Evolutionary conservation across 2,797 vertebrate species (phyloP).

Genomic region (Tenualosa ilisha): DNA sequence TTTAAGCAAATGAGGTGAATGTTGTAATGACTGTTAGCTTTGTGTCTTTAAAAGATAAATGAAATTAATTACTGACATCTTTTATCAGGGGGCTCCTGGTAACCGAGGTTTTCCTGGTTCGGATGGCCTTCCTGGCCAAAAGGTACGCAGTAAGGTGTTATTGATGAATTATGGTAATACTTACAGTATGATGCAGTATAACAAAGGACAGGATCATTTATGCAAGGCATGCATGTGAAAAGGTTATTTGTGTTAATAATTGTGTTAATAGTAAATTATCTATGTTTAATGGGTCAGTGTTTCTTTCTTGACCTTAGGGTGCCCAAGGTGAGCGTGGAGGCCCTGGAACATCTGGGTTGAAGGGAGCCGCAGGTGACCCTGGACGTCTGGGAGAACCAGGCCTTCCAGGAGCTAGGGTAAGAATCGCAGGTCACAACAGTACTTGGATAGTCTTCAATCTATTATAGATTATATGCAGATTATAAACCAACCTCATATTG

Average conservation of each 20-base stretch:
- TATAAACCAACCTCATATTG: too few species aligned
- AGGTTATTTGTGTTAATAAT: too few species aligned
- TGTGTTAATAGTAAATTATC: too few species aligned
- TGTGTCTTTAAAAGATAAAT: background rate
- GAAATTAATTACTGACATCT: background rate
- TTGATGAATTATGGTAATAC: background rate
- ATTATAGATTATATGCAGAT: too few species aligned
- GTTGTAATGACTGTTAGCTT: background rate
- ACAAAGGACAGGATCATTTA: too few species aligned
- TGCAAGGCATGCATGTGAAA: too few species aligned
- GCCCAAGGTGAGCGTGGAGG: conserved; percentile 90
- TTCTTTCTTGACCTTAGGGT: conserved; percentile 71
- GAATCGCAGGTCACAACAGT: too few species aligned
- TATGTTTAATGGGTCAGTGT: background rate
- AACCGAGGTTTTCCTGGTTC: conserved; percentile 86
- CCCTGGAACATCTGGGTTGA: conserved; percentile 79
- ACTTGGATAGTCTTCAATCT: too few species aligned
- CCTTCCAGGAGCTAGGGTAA: conserved; percentile 93
- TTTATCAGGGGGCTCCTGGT: conserved; percentile 80
- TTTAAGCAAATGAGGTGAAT: background rate
- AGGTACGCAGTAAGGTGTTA: conserved; percentile 66
- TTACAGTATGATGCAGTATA: too few species aligned
- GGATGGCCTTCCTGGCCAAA: conserved; percentile 84
- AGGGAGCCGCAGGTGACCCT: conserved; percentile 87
- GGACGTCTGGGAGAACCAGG: conserved; percentile 93